Evolutionary conservation across 2,113 vertebrate genomes (phyloP).

Genomic region (Ascaphus truei): DNA sequence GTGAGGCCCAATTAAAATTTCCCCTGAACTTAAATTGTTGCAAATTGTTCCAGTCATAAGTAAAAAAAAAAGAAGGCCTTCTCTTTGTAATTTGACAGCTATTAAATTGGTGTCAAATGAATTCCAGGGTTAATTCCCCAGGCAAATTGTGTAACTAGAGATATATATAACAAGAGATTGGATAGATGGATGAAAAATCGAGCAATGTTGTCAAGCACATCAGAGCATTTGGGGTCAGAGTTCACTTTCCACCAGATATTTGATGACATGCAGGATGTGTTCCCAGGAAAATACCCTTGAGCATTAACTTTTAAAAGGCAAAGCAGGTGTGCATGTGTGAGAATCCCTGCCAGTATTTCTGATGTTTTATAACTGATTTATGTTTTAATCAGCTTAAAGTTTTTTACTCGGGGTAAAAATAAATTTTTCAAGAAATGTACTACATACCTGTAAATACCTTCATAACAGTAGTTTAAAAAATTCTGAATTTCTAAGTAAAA

Average conservation of each 20-base stretch:
- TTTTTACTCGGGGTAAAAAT: neutral
- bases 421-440: neutral
- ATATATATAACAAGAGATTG: slow-evolving; percentile 1
- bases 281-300: slow-evolving; percentile 4
- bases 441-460: no score
- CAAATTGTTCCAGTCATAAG: neutral
- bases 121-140: neutral
- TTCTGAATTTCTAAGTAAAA: no score
- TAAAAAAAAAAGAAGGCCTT: neutral
- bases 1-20: no score
- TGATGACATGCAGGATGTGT: slow-evolving; percentile 4
- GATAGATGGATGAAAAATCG: neutral
- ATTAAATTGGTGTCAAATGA: slow-evolving; percentile 5
- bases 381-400: neutral
- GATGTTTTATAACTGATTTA: neutral
- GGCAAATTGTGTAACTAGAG: neutral
- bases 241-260: slow-evolving; percentile 11
- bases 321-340: slow-evolving; percentile 8
- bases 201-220: slow-evolving; percentile 1
- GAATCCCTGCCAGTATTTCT: neutral
- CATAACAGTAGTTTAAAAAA: no score
- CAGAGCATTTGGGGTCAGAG: neutral
- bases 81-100: neutral
- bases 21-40: no score
- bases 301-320: neutral